Evolutionary conservation across 1,140 invertebrate species (phyloP).

Genomic region (Onthophagus taurus): DNA sequence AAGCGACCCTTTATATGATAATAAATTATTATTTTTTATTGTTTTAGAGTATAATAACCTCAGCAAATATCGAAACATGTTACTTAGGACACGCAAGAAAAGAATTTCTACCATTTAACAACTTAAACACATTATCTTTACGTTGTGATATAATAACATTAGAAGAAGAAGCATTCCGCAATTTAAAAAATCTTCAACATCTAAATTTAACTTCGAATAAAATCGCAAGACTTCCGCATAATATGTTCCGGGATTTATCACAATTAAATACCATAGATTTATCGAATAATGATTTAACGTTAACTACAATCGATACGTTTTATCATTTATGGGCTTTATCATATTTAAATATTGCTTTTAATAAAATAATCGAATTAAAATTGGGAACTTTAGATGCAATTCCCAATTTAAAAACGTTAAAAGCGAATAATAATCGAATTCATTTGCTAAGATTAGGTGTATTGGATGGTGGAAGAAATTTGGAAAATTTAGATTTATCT

Average conservation of each 20-base stretch:
- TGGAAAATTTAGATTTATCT: slow-evolving; percentile 2
- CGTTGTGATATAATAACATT: slow-evolving; percentile 2
- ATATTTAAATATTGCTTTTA: slow-evolving; percentile 5
- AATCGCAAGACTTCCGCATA: slow-evolving; percentile 1
- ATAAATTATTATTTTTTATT: slow-evolving; percentile 3
- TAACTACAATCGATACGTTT: slow-evolving; percentile 2
- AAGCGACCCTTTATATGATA: no score
- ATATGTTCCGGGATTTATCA: slow-evolving; percentile 1
- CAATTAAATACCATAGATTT: neutral
- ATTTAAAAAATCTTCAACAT: neutral
- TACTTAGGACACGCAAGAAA: neutral
- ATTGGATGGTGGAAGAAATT: neutral
- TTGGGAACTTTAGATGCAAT: neutral
- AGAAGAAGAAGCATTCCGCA: neutral
- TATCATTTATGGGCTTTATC: slow-evolving; percentile 4
- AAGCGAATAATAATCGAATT: slow-evolving; percentile 4
- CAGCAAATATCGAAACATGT: slow-evolving; percentile 1
- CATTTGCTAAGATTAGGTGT: neutral
- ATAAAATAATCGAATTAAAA: slow-evolving; percentile 3
- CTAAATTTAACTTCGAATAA: slow-evolving; percentile 5
- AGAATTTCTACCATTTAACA: neutral
- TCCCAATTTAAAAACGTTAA: neutral
- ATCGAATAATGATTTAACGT: neutral
- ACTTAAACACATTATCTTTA: neutral
- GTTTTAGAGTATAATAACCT: neutral